Evolutionary conservation across 2,888 invertebrate genomes (phyloP), one percentile per base, ranked within the genome.

Genomic region (Stenchaetothrips biformis): DNA sequence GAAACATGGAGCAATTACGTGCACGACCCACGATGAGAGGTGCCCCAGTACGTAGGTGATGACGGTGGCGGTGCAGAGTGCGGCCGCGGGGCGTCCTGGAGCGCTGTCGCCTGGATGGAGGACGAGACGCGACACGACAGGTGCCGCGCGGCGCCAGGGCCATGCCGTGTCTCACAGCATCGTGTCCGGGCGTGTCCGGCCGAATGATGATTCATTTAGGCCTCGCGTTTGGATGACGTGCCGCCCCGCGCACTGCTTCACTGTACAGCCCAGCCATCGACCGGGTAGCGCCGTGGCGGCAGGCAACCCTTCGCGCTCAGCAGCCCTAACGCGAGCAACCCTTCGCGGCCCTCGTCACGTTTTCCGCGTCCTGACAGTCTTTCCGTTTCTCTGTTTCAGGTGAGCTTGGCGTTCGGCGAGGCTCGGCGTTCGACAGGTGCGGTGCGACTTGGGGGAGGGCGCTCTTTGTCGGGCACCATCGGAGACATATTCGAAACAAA

Each of bases 101-200:
- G 53, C 67, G 11, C 21, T 74, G 67, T 74, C 67, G 25, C 67
- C 25, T 74, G 67, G 67, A 74, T 74, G 21, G 11, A 74, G 67
- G 67, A 25, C 67, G 11, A 7, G 25, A 11, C 67, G 7, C 67
- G 67, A 2, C 21, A 16, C 53, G 21, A n/a, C n/a, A 11, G 21
- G 67, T 21, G 67, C 9, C 21, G 67, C 25, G 67, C 11, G 21
- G 25, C 7, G 25, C 25, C 67, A 11, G 8, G 25, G 67, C 67
- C 67, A 25, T 25, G 67, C 9, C 59, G 59, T 13, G 59, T 16
- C 59, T 18, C 16, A 18, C 18, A 59, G 13, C 18, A 0, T 59
- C 18, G 59, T 13, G 67, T 18, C 53, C 53, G 53, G 53, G 13
- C 6, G n/a, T n/a, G n/a, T n/a, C n/a, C n/a, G n/a, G n/a, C n/a